Evolutionary conservation across 2,113 vertebrate species (phyloP).

Genomic region (Okapia johnstoni): DNA sequence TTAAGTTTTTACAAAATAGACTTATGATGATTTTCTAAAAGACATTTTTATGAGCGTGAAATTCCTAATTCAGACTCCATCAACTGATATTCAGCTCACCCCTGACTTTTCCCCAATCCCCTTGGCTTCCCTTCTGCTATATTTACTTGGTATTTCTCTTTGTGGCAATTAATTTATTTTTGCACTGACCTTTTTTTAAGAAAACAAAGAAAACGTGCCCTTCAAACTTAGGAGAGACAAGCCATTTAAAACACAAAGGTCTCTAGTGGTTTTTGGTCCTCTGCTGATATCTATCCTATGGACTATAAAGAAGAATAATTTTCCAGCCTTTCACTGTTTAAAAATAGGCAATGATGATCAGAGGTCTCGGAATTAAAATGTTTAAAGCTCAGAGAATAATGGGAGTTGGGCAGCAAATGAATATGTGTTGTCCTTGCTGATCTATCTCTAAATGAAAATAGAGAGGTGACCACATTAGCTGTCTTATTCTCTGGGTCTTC

Average conservation of each 20-base stretch:
- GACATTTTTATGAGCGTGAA: background rate
- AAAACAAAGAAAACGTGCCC: conserved; percentile 27
- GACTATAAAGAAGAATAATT: conserved; percentile 24
- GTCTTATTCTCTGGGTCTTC: conserved; percentile 46
- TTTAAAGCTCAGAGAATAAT: conserved; percentile 8
- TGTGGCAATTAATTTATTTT: conserved; percentile 28
- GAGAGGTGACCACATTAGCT: background rate
- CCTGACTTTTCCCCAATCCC: background rate
- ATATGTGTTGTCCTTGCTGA: conserved; percentile 11
- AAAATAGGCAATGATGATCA: conserved; percentile 35
- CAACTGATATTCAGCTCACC: background rate
- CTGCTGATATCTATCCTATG: background rate
- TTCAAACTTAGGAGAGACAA: conserved; percentile 32
- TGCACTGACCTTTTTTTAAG: background rate
- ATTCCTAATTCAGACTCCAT: background rate
- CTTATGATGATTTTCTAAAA: conserved; percentile 8
- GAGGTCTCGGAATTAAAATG: conserved; percentile 41
- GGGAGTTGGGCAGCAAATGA: background rate
- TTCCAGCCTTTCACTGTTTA: background rate
- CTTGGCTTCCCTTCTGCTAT: background rate
- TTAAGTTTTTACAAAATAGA: conserved; percentile 14
- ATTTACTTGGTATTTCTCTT: conserved; percentile 35
- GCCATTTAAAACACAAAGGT: conserved; percentile 38
- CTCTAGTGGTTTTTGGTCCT: background rate
- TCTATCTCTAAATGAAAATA: conserved; percentile 44